Percentiles rank a stretch among this genome's conserved stretches.
Evolutionary conservation across 2,888 invertebrate genomes (phyloP).

Genomic region (Sphecodes monilicornis): DNA sequence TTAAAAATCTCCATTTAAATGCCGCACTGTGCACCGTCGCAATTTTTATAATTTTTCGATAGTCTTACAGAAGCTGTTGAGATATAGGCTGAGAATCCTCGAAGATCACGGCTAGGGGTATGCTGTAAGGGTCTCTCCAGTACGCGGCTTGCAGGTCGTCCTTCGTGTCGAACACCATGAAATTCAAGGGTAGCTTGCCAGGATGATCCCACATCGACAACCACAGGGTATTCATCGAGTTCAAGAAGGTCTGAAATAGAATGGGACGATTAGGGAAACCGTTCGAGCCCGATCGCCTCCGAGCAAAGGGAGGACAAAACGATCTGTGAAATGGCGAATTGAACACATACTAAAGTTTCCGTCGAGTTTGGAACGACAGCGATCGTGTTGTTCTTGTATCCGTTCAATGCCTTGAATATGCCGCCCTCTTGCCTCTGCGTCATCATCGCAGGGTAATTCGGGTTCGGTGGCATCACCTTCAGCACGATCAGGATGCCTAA

Average conservation of each 20-base stretch:
- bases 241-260: slow-evolving; percentile 83
- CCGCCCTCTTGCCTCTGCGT: slow-evolving; percentile 87
- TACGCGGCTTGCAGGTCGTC: slow-evolving; percentile 90
- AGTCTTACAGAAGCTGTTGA: slow-evolving; percentile 85
- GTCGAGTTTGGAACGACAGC: slow-evolving; percentile 89
- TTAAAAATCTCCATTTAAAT: too few species aligned
- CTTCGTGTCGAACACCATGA: slow-evolving; percentile 88
- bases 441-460: slow-evolving; percentile 90
- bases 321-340: not conserved
- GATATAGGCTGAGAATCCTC: slow-evolving; percentile 84
- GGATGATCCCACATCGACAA: slow-evolving; percentile 85
- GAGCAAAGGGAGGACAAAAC: not conserved
- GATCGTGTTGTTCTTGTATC: slow-evolving; percentile 87
- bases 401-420: slow-evolving; percentile 86
- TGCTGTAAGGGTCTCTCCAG: slow-evolving; percentile 88
- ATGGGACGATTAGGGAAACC: not conserved
- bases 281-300: not conserved
- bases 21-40: too few species aligned
- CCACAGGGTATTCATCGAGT: slow-evolving; percentile 88
- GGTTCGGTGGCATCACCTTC: slow-evolving; percentile 91
- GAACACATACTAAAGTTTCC: slow-evolving; percentile 84
- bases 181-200: slow-evolving; percentile 87
- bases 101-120: slow-evolving; percentile 91
- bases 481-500: slow-evolving; percentile 90
- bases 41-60: slow-evolving; percentile 3